Conservation (phyloP, 2,888 invertebrate genomes). For the Scrobipalpa costella region DNA sequence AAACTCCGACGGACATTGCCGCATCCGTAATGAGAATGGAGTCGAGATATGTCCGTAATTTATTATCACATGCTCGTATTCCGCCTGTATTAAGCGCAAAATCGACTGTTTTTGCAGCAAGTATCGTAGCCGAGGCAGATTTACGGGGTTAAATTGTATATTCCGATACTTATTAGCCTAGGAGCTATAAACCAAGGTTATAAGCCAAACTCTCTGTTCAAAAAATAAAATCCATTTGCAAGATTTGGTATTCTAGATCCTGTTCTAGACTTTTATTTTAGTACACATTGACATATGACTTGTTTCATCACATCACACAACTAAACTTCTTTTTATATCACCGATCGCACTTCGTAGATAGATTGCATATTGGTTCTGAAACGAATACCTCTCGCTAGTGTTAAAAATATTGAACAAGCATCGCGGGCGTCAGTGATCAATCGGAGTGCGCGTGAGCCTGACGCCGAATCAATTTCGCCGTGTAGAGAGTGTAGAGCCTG, state of each 20-base stretch:
- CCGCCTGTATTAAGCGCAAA: conserved; percentile 47
- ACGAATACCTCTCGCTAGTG: conserved; percentile 18
- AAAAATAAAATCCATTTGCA: too few relatives aligned
- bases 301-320: neutral
- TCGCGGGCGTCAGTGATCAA: conserved; percentile 26
- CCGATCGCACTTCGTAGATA: neutral
- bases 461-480: conserved; percentile 53
- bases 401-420: conserved; percentile 23
- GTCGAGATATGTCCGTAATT: conserved; percentile 77
- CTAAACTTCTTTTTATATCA: neutral
- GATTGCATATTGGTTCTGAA: conserved; percentile 2
- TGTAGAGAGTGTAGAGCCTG: conserved; percentile 41
- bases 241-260: too few relatives aligned
- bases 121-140: conserved; percentile 34
- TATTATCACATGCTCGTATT: conserved; percentile 71
- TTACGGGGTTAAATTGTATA: conserved; percentile 32
- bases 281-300: too few relatives aligned
- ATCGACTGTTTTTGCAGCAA: conserved; percentile 61
- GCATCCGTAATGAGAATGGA: conserved; percentile 80
- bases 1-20: conserved; percentile 80
- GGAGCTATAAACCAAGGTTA: too few relatives aligned
- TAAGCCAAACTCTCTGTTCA: neutral
- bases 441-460: conserved; percentile 44
- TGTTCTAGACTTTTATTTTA: too few relatives aligned
- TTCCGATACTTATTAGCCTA: conserved; percentile 28